Conservation (phyloP, 2,113 vertebrate species). For the Rutilus rutilus region DNA sequence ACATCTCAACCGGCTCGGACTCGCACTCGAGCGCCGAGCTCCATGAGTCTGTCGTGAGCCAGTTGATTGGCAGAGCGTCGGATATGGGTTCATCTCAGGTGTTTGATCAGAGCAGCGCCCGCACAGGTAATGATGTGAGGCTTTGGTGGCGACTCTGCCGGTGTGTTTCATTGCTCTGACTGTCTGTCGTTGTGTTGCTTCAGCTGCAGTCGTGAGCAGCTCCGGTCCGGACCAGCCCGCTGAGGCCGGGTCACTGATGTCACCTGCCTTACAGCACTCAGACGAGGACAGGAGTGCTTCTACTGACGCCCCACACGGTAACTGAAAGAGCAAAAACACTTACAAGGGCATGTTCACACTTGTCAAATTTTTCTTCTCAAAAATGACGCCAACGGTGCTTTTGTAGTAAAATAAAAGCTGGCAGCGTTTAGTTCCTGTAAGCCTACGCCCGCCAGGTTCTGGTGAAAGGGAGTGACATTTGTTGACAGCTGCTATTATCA, state of each 20-base stretch:
- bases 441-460: too few species aligned
- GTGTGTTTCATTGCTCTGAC: neutral
- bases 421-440: too few species aligned
- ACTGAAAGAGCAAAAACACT: neutral
- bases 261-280: neutral
- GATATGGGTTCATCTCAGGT: conserved; percentile 30
- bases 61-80: conserved; percentile 20
- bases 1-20: too few species aligned
- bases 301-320: conserved; percentile 6
- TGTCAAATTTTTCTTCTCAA: too few species aligned
- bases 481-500: too few species aligned
- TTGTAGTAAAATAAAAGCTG: too few species aligned
- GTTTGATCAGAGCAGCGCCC: conserved; percentile 47
- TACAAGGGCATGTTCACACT: too few species aligned
- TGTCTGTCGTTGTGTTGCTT: neutral
- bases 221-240: neutral
- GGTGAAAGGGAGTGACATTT: too few species aligned
- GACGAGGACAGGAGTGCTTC: neutral
- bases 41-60: conserved; percentile 41
- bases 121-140: neutral
- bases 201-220: neutral
- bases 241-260: neutral
- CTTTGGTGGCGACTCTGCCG: neutral
- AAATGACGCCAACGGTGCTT: too few species aligned
- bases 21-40: neutral